These are phyloP conservation scores for Aphidius colemani DNA, from an alignment of 2,888 invertebrate genomes.

Conservation along the genomic window DNA sequence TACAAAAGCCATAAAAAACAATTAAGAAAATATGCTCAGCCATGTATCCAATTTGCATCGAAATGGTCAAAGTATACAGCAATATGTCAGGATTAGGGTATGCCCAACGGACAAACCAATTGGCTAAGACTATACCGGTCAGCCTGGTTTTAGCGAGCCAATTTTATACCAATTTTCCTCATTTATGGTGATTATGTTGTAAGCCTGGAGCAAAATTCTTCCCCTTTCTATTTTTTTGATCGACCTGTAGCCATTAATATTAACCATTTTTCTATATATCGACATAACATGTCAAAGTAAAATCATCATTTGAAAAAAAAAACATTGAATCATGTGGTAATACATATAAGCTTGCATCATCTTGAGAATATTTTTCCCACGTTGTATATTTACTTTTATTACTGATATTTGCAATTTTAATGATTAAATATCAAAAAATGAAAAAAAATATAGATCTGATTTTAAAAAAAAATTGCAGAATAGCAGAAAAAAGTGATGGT, in stretches of 20 bases:
- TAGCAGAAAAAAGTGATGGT: constrained; percentile 29
- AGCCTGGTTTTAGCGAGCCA: constrained; percentile 48
- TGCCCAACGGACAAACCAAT: constrained; percentile 8
- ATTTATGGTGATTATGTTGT: constrained; percentile 54
- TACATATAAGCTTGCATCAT: too few species aligned
- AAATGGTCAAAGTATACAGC: constrained; percentile 43
- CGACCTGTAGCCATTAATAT: constrained; percentile 8
- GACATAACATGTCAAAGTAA: constrained; percentile 8
- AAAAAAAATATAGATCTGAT: not conserved
- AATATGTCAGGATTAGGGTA: constrained; percentile 9
- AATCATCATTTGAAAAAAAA: not conserved
- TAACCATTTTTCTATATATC: not conserved
- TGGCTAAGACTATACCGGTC: constrained; percentile 37
- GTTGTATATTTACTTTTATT: constrained; percentile 3
- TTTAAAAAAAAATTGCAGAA: constrained; percentile 29
- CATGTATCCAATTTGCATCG: constrained; percentile 57
- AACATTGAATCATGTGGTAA: not conserved
- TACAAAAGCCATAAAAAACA: constrained; percentile 45
- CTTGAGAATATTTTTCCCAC: constrained; percentile 6
- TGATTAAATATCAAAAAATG: not conserved
- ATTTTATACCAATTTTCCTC: constrained; percentile 60
- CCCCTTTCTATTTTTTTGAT: constrained; percentile 32
- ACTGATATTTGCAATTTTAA: not conserved
- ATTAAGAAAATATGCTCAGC: constrained; percentile 53
- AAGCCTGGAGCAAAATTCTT: constrained; percentile 42